Evolutionary conservation across 2,113 vertebrate species (phyloP).

Genomic region (Noctilio leporinus): DNA sequence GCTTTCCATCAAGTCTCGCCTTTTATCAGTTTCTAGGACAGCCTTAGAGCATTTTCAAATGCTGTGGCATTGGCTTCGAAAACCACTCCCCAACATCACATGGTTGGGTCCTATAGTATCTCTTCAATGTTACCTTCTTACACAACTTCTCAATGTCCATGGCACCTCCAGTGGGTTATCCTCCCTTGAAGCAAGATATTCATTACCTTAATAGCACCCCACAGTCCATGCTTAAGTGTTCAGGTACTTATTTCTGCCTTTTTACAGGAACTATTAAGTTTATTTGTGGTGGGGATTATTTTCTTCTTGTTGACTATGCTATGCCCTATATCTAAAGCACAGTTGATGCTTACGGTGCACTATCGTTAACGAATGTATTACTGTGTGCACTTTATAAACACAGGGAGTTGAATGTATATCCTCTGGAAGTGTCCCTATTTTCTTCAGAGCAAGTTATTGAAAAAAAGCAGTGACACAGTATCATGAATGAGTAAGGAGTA

Average conservation of each 20-base stretch:
- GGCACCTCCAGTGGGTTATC: not conserved
- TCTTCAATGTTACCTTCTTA: not conserved
- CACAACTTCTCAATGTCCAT: not conserved
- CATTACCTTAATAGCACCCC: not conserved
- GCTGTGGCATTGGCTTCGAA: not conserved
- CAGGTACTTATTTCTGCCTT: not conserved
- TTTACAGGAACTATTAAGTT: not conserved
- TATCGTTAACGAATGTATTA: not conserved
- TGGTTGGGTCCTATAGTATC: not conserved
- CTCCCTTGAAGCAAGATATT: not conserved
- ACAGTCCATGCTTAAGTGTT: not conserved
- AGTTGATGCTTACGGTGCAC: not conserved
- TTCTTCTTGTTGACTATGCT: not conserved
- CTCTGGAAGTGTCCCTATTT: not conserved
- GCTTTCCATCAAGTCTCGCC: not conserved
- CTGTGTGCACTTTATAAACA: not conserved
- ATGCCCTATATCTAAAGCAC: fast-evolving
- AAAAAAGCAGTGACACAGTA: not conserved
- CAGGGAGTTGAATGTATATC: not conserved
- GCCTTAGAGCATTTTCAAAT: not conserved
- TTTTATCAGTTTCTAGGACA: not conserved
- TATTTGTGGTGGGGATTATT: not conserved
- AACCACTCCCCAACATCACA: not conserved
- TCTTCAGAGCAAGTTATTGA: not conserved
- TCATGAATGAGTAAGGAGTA: not conserved